These are phyloP conservation scores for Bambusicola thoracicus DNA, from an alignment of 2,113 vertebrate genomes.

Conservation along the genomic window DNA sequence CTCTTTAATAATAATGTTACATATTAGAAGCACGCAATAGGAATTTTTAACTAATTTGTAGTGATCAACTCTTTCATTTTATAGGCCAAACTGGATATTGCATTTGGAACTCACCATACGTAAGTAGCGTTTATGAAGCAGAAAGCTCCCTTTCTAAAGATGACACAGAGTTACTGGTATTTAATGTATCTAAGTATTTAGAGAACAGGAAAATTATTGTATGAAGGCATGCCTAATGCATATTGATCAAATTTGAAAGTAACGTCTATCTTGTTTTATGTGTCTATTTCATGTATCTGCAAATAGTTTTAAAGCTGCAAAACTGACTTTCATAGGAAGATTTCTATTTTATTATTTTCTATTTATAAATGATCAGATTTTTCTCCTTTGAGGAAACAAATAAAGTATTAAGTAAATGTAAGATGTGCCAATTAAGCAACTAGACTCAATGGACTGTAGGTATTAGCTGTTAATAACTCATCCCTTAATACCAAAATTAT, in stretches of 20 bases:
- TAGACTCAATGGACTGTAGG: not conserved
- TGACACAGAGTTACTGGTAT: not conserved
- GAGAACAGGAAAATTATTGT: not conserved
- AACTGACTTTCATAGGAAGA: not conserved
- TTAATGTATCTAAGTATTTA: not conserved
- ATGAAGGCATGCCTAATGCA: not conserved
- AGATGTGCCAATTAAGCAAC: not conserved
- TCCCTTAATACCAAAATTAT: not conserved
- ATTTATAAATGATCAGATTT: not conserved
- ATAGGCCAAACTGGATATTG: constrained; percentile 97
- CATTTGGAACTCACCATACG: constrained; percentile 99
- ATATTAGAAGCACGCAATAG: not conserved
- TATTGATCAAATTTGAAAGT: not conserved
- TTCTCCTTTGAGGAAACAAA: not conserved
- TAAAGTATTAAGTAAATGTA: not conserved
- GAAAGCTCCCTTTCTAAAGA: not conserved
- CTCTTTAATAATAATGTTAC: not conserved
- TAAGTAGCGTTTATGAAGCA: constrained; percentile 78
- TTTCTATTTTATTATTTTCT: not conserved
- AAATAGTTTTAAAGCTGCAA: not conserved
- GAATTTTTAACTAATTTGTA: not conserved
- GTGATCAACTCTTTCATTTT: constrained; percentile 24
- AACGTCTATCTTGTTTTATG: not conserved
- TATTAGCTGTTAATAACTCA: not conserved
- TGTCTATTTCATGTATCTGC: not conserved